phyloP scores from a whole-genome alignment of 1,140 invertebrate genomes.

The Whitmania pigra region DNA sequence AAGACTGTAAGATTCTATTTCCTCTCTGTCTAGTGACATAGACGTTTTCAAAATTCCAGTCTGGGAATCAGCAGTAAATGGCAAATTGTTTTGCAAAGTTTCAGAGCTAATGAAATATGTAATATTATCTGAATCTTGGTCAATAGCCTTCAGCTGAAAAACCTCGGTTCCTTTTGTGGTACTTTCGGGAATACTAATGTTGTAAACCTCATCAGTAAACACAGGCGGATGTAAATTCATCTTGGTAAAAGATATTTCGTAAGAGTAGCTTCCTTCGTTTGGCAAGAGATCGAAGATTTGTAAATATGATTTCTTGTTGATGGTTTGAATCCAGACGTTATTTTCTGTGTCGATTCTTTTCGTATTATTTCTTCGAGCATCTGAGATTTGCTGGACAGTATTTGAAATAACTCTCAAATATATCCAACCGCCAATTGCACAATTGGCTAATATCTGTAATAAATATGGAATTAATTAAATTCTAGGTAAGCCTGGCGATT shows the following conservation, averaged over 20 bases:
- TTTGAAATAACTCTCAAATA: constrained; percentile 18
- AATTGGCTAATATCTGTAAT: constrained; percentile 14
- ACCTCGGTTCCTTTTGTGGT: constrained; percentile 26
- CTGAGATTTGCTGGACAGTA: not conserved
- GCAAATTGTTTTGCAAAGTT: constrained; percentile 26
- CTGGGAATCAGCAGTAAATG: constrained; percentile 26
- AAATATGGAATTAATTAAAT: not conserved
- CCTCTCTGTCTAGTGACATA: constrained; percentile 29
- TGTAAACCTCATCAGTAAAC: constrained; percentile 29
- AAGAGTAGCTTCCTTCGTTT: not conserved
- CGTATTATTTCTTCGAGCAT: not conserved
- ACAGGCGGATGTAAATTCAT: constrained; percentile 26
- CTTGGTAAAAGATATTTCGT: not conserved
- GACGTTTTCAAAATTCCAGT: constrained; percentile 27
- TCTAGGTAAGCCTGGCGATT: not conserved
- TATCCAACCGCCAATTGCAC: not conserved
- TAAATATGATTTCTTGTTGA: constrained; percentile 18
- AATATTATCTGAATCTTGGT: constrained; percentile 32
- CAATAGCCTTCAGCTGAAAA: constrained; percentile 31
- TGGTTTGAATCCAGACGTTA: constrained; percentile 18
- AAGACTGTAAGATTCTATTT: constrained; percentile 27
- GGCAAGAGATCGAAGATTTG: constrained; percentile 18
- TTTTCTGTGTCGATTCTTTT: constrained; percentile 9
- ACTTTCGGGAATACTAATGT: constrained; percentile 11
- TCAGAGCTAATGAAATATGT: constrained; percentile 27